Conservation (phyloP, 2,113 vertebrate genomes). For the Melozone crissalis region DNA sequence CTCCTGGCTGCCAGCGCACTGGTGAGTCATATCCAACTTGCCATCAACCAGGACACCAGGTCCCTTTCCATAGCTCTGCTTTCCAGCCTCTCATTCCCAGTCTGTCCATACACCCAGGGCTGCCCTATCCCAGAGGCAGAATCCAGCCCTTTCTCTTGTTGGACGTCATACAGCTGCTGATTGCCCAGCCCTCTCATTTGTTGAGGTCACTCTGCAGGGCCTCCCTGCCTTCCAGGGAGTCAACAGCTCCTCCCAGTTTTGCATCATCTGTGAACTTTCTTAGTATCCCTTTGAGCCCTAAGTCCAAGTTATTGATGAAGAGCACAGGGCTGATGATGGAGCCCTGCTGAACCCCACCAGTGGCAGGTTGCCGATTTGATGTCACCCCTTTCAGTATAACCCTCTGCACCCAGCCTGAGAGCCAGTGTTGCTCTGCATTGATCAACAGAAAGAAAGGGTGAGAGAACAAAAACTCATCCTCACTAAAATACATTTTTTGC, state of each 20-base stretch:
- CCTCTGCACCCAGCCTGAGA: background rate
- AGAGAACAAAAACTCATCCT: background rate
- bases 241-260: background rate
- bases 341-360: background rate
- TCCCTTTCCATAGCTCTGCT: background rate
- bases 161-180: background rate
- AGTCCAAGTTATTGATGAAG: background rate
- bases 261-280: background rate
- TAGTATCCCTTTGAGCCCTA: background rate
- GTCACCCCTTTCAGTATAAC: background rate
- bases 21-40: background rate
- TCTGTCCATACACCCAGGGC: background rate
- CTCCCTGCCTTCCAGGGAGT: accelerated
- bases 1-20: background rate
- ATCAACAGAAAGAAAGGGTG: background rate
- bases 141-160: background rate
- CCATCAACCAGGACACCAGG: accelerated
- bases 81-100: background rate
- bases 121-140: background rate
- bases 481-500: background rate
- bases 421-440: background rate
- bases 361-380: background rate
- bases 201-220: background rate
- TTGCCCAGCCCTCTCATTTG: background rate
- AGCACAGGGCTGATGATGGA: background rate